Evolutionary conservation across 2,113 vertebrate species (phyloP).

Genomic region (Semnopithecus entellus): DNA sequence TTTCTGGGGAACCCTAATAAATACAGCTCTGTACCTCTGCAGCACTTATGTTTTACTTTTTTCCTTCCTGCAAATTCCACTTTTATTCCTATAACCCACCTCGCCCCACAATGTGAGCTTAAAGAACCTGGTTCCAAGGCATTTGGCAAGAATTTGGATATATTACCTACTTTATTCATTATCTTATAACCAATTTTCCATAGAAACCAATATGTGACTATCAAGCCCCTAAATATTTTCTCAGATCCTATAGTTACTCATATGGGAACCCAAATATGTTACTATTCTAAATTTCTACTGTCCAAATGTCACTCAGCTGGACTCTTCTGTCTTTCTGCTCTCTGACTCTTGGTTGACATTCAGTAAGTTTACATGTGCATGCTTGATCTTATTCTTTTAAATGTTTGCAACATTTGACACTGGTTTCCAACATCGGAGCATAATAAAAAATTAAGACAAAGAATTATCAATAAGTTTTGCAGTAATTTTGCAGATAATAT

Average conservation of each 20-base stretch:
- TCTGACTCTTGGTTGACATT: background rate
- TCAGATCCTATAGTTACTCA: background rate
- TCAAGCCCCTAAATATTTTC: background rate
- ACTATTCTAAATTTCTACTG: background rate
- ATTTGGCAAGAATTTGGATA: background rate
- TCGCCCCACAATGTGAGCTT: background rate
- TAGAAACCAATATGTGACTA: background rate
- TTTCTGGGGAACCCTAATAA: background rate
- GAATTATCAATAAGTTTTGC: background rate
- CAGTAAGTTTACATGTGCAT: background rate
- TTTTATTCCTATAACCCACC: background rate
- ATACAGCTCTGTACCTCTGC: background rate
- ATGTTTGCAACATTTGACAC: background rate
- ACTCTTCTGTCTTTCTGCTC: background rate
- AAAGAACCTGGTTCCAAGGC: background rate
- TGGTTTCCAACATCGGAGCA: background rate
- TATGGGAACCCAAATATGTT: background rate
- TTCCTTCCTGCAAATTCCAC: background rate
- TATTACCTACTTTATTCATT: background rate
- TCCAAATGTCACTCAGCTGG: background rate
- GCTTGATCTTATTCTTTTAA: background rate
- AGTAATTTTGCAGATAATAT: no score
- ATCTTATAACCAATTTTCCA: background rate
- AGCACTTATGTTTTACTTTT: background rate
- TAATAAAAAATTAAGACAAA: background rate